Evolutionary conservation across 2,888 invertebrate genomes (phyloP), one percentile per base, ranked within the genome.

Genomic region (Eugnorisma glareosa): DNA sequence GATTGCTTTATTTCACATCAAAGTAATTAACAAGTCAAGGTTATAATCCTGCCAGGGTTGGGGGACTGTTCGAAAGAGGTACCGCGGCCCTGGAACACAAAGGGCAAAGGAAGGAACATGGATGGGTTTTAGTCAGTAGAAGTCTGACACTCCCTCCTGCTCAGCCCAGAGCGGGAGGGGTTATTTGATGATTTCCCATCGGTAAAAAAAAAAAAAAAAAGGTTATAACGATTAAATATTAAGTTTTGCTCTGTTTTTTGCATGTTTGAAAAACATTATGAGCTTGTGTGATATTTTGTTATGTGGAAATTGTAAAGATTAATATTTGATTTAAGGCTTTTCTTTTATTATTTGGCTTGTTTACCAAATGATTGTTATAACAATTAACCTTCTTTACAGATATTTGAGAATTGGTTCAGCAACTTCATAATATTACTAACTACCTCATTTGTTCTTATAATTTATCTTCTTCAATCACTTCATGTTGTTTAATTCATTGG

Each of bases 1-100:
- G 64, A 77, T 74, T 70, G 66, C 45, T 72, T 21, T 64, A 64
- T 61, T 83, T 83, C 57, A 67, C 67, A 79, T 63, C 45, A 70
- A 85, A 67, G n/a, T 75, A 73, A 64, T 81, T 77, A 81, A 13
- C 15, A 45, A 74, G 35, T 75, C 77, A 85, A 81, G 74, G 77
- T 75, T 75, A 35, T 59, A 18, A 71, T n/a, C n/a, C n/a, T n/a
- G n/a, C n/a, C n/a, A n/a, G n/a, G n/a, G n/a, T n/a, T n/a, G n/a
- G n/a, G n/a, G n/a, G n/a, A n/a, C n/a, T n/a, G n/a, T n/a, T n/a
- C n/a, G n/a, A n/a, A n/a, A n/a, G n/a, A n/a, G n/a, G n/a, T n/a
- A n/a, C n/a, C n/a, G n/a, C n/a, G n/a, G n/a, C n/a, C n/a, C n/a
- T n/a, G n/a, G n/a, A n/a, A n/a, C n/a, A n/a, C n/a, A n/a, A n/a